Evolutionary conservation across 2,797 vertebrate species (phyloP).

Genomic region (Synaphobranchus kaupii): DNA sequence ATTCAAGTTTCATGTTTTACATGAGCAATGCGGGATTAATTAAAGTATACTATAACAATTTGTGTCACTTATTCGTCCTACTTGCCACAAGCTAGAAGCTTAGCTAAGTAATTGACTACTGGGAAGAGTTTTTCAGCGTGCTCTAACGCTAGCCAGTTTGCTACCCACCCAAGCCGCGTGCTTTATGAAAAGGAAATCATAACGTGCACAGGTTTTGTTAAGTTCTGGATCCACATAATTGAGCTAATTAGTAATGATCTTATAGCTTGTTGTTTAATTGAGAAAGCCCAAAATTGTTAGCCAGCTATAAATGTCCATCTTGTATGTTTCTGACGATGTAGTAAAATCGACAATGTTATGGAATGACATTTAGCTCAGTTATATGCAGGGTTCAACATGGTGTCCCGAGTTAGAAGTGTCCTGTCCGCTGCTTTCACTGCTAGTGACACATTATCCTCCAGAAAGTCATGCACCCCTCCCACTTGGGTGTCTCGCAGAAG

Average conservation of each 20-base stretch:
- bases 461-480: not conserved
- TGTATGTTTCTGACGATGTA: too few species aligned
- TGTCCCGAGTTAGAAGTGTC: too few species aligned
- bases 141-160: not conserved
- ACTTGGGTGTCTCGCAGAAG: slow-evolving; percentile 51
- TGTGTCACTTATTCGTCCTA: not conserved
- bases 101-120: not conserved
- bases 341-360: too few species aligned
- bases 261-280: not conserved
- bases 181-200: not conserved
- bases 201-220: not conserved
- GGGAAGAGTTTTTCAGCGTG: not conserved
- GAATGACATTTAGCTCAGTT: too few species aligned
- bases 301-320: too few species aligned
- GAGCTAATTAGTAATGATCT: not conserved
- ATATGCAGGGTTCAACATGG: too few species aligned
- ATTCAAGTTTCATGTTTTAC: not conserved
- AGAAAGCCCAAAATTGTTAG: too few species aligned
- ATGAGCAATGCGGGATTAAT: not conserved
- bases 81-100: not conserved
- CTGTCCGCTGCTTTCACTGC: too few species aligned
- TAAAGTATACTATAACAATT: not conserved
- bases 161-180: not conserved
- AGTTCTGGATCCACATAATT: not conserved
- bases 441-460: not conserved